Base-by-base conservation (phyloP, 2,113 vertebrate species). In the Centropus unirufus region DNA sequence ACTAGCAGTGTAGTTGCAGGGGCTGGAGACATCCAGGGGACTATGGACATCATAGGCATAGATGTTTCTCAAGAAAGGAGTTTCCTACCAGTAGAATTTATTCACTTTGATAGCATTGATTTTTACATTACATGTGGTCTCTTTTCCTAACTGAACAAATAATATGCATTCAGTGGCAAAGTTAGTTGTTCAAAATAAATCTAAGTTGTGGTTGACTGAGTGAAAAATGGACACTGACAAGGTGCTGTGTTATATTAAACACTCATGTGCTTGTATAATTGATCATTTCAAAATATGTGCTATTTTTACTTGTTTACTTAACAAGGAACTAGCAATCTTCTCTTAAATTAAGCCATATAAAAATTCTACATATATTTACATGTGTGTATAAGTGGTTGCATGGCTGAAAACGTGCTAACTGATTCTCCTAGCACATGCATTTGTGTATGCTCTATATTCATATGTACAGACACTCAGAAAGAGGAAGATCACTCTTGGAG, bases 81-180 rank as follows among this genome's bases (percentile, higher is more conserved):
- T 82, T 95, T 95, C 95, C 95, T 95, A 95, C 87, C 93, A 90
- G 81, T 85, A 96, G 94, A 96, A 85, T 97, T 97, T 96, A 96
- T 84, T 96, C 79, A 85, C 63, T 96, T 95, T 95, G 95, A 81
- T 98, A 96, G 93, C 95, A 97, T 95, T 95, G 97, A 98, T 98
- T 98, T 97, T 95, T 94, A 74, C 70, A 70, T 93, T 93, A 94
- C 83, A 27, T 88, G 85, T 62, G 88, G 96, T 96, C 95, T 97
- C 91, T 86, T 97, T 95, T 95, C 76, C 94, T 95, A 95, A 80
- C 91, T 78, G 89, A 96, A 90, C n/a, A 22, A 94, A 96, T 83
- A 92, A 97, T 83, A 94, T 89, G 93, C 57, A 74, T 81, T 93
- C 94, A 92, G 92, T 92, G 87, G 90, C 78, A 96, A 95, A 96